Base-by-base conservation (phyloP, 2,797 vertebrate species). In the Sciurus carolinensis region DNA sequence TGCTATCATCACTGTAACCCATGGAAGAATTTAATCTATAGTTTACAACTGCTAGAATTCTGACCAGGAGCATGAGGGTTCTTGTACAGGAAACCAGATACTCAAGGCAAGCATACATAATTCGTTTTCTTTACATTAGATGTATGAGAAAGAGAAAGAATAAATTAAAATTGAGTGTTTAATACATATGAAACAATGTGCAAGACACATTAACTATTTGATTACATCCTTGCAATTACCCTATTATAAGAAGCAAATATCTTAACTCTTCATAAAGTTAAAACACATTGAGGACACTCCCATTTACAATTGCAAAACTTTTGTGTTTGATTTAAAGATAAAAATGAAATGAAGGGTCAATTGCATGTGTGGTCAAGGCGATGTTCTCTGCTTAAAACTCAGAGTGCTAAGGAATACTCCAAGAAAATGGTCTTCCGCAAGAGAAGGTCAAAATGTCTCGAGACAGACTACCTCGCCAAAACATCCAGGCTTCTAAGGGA, bases 281-380 rank as follows among this genome's bases (percentile, higher is more conserved):
- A 90, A 92, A 92, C 28, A 80, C 42, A 59, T 44, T 67, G 44
- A 84, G 79, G 30, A 87, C 17, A 87, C 39, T 77, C 76, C 62
- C 54, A 69, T 66, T 87, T 84, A 42, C 36, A 30, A 67, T 72
- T 82, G 39, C 15, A 86, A 47, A 42, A 30, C 2, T 64, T 83
- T 20, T 54, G 5, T 75, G n/a, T 76, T 89, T 8, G 11, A 95
- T 42, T 94, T 83, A 80, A 94, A 92, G 44, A 83, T 75, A 76
- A 64, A 87, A 86, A 62, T 87, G 42, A 84, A 47, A 84, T 36
- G 77, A 64, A 92, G 14, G 13, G 10, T 69, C 8, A 11, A 13
- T 6, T 83, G 28, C 54, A 69, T 88, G 18, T 73, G 36, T 79
- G 67, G 95, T 73, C 30, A 30, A 42, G 81, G 10, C 26, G 57